These are phyloP conservation scores for Ophonus ardosiacus DNA, from an alignment of 2,888 invertebrate species.

Conservation along the genomic window DNA sequence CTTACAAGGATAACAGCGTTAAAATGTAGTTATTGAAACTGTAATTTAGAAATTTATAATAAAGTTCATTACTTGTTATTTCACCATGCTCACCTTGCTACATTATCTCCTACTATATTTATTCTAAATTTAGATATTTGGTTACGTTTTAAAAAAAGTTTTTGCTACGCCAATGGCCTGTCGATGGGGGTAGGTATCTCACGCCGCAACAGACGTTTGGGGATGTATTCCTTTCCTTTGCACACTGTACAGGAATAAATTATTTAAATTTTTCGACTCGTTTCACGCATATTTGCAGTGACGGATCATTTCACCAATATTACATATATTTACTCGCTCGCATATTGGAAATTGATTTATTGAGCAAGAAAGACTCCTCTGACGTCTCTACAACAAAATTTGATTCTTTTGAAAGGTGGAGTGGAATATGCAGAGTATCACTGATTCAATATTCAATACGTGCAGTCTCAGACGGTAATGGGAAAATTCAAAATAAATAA, in stretches of 20 bases:
- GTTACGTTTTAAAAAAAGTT: not conserved
- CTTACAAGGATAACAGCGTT: too few relatives aligned
- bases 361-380: slow-evolving; percentile 4
- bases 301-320: slow-evolving; percentile 45
- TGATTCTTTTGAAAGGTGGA: not conserved
- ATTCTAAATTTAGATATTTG: not conserved
- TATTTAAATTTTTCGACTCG: slow-evolving; percentile 47
- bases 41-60: too few relatives aligned
- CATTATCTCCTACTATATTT: too few relatives aligned
- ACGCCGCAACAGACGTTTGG: not conserved
- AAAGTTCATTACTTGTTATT: too few relatives aligned
- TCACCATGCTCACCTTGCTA: too few relatives aligned
- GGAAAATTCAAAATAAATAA: not conserved
- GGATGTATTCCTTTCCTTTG: slow-evolving; percentile 39
- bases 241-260: slow-evolving; percentile 38
- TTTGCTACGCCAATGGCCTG: not conserved
- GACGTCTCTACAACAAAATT: not conserved
- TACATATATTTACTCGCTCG: slow-evolving; percentile 43
- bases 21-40: too few relatives aligned
- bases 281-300: slow-evolving; percentile 35
- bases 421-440: not conserved
- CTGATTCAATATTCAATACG: not conserved
- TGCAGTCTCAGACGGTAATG: not conserved
- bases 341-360: slow-evolving; percentile 48
- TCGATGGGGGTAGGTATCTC: not conserved